Conservation (phyloP, 2,888 invertebrate species). For the Apomyelois bistriatella region DNA sequence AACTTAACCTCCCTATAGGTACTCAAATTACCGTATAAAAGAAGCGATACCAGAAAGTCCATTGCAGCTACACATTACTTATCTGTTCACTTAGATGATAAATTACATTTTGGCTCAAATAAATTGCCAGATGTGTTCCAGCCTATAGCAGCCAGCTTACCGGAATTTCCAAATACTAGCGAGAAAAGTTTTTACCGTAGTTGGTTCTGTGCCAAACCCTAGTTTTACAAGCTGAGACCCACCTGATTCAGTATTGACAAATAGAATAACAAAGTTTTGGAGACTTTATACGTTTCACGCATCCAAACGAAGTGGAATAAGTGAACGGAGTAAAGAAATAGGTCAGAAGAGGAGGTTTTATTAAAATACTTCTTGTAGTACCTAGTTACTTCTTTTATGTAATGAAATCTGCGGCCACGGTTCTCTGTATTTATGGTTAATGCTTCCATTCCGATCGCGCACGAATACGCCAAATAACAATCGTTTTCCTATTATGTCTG, state of each 20-base stretch:
- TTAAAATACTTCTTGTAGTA: neutral
- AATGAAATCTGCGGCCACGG: no score
- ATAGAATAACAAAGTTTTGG: neutral
- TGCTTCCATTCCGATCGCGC: no score
- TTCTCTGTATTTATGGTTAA: no score
- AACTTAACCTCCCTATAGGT: no score
- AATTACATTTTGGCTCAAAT: neutral
- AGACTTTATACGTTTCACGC: conserved; percentile 3
- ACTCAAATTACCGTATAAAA: no score
- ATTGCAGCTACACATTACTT: no score
- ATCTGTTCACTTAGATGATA: neutral
- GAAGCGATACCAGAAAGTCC: no score
- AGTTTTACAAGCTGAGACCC: conserved; percentile 7
- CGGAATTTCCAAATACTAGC: neutral
- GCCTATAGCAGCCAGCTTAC: neutral
- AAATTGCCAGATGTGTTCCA: conserved; percentile 7
- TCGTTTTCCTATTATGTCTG: no score
- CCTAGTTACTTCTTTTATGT: no score
- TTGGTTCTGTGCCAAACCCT: conserved; percentile 6
- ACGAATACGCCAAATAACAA: no score
- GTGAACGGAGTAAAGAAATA: neutral
- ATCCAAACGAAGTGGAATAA: neutral
- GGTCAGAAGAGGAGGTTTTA: neutral
- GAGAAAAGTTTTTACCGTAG: neutral
- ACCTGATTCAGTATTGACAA: conserved; percentile 10